A percentile compares a stretch with the other conserved stretches of the same genome.
Evolutionary conservation across 2,797 vertebrate genomes (phyloP).

Genomic region (Mycteria americana): DNA sequence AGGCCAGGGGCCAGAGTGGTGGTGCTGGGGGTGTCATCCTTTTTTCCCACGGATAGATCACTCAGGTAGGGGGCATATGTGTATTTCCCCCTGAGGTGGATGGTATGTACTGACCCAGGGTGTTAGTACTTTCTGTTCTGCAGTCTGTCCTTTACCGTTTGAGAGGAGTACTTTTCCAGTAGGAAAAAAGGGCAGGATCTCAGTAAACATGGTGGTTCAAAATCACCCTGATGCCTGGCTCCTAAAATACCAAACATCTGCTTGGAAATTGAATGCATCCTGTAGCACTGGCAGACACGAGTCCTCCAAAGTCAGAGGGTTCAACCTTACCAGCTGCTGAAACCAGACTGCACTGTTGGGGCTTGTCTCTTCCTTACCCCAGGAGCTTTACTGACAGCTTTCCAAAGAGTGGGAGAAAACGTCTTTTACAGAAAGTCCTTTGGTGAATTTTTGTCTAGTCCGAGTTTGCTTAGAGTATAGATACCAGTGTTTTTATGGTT

Average conservation of each 20-base stretch:
- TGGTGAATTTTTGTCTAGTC: background rate
- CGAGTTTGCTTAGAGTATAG: accelerated
- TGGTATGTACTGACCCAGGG: background rate
- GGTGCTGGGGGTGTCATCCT: background rate
- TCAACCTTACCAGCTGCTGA: background rate
- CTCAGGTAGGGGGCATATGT: background rate
- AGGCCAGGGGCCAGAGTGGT: background rate
- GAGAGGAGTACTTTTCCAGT: background rate
- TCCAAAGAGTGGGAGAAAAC: background rate
- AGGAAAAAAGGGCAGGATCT: background rate
- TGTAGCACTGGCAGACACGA: background rate
- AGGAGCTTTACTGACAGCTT: background rate
- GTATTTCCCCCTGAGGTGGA: no score
- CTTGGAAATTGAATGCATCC: background rate
- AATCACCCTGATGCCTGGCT: background rate
- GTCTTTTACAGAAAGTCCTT: background rate
- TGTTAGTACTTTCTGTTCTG: background rate
- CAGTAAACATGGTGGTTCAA: background rate
- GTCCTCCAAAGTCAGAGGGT: background rate
- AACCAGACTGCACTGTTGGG: background rate
- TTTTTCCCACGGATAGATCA: accelerated
- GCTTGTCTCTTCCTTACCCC: background rate
- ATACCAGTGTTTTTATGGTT: background rate
- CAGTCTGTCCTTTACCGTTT: background rate
- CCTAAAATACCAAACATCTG: background rate